Conservation (phyloP, 2,797 vertebrate species). For the Galago senegalensis region DNA sequence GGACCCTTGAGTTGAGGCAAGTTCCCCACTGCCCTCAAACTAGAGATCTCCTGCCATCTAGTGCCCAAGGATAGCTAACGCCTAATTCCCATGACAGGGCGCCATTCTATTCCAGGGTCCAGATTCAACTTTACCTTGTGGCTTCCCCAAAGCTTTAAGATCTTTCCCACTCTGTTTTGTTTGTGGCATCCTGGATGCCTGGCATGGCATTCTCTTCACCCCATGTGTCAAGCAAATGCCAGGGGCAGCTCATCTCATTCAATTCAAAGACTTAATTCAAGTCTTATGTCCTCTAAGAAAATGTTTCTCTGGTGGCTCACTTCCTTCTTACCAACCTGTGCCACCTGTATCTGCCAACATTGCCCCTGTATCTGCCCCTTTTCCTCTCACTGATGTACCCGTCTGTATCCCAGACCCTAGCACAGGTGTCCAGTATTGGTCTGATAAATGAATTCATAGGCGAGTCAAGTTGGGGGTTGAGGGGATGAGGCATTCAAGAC, state of each 20-base stretch:
- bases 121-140: no score
- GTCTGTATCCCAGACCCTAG: neutral
- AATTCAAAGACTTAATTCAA: neutral
- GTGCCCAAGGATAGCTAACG: slow-evolving; percentile 3
- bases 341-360: neutral
- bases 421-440: neutral
- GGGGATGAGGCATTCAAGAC: neutral
- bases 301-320: neutral
- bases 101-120: no score
- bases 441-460: neutral
- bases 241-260: neutral
- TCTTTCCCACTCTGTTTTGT: neutral
- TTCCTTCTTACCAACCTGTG: neutral
- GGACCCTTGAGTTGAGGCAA: neutral
- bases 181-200: no score
- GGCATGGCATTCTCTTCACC: no score
- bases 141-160: neutral
- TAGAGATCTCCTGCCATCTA: slow-evolving; percentile 70
- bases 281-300: neutral
- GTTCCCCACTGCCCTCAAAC: neutral
- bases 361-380: no score
- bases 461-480: neutral
- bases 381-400: neutral
- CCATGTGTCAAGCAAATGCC: neutral
- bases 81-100: neutral